Percentiles rank a stretch among this genome's conserved stretches.
Conservation (phyloP, 2,888 invertebrate species). For the Cancer borealis region DNA sequence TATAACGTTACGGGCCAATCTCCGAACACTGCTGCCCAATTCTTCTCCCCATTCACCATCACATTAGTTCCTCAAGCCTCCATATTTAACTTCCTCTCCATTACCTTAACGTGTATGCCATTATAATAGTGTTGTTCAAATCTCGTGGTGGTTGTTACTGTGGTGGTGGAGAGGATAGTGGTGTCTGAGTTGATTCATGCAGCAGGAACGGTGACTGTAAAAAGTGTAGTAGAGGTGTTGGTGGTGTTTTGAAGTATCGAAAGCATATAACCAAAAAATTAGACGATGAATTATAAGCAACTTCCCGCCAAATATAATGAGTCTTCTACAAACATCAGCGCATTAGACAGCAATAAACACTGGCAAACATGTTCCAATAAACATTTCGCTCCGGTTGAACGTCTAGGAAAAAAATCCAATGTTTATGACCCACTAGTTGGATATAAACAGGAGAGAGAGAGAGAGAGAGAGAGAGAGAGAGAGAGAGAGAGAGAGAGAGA, state of each 20-base stretch:
- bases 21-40: not conserved
- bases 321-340: not conserved
- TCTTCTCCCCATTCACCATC: not conserved
- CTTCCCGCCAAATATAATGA: not conserved
- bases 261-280: not conserved
- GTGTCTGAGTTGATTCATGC: not conserved
- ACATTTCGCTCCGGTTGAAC: not conserved
- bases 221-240: not conserved
- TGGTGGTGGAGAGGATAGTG: not conserved
- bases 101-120: not conserved
- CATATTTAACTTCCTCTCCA: not conserved
- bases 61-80: not conserved
- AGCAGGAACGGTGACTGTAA: not conserved
- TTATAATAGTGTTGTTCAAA: not conserved
- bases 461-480: conserved; percentile 40
- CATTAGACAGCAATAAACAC: not conserved
- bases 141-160: not conserved
- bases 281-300: not conserved
- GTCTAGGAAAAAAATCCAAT: not conserved
- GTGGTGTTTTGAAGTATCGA: not conserved
- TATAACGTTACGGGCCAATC: not conserved
- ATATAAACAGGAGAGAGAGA: conserved; percentile 31
- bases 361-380: conserved; percentile 36
- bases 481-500: not conserved
- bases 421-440: conserved; percentile 20